Evolutionary conservation across 2,113 vertebrate genomes (phyloP).

Genomic region (Bucco capensis): DNA sequence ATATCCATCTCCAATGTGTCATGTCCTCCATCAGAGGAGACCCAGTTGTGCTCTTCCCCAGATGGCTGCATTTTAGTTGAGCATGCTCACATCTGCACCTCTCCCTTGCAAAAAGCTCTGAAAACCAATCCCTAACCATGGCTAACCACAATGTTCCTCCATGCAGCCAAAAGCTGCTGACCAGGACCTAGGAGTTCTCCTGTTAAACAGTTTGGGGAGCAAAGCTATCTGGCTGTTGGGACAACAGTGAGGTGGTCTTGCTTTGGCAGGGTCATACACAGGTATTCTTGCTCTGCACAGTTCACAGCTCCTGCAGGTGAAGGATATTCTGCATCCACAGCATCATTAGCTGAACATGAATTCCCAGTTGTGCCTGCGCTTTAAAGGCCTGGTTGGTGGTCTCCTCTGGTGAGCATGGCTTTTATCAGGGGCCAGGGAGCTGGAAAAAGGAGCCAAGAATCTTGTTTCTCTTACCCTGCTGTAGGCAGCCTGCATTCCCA

Average conservation of each 20-base stretch:
- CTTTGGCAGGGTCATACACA: neutral
- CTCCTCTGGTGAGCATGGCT: neutral
- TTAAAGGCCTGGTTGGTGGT: neutral
- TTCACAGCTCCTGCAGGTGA: neutral
- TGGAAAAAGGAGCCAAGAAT: conserved; percentile 20
- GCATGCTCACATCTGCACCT: neutral
- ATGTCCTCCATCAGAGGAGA: neutral
- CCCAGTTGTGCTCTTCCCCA: fast-evolving
- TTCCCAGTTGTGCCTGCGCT: neutral
- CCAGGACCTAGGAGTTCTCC: too few relatives aligned
- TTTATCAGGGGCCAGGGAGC: conserved; percentile 23
- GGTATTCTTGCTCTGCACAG: neutral
- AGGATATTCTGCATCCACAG: neutral
- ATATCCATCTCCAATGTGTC: neutral
- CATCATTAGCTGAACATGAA: neutral
- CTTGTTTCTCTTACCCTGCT: conserved; percentile 1
- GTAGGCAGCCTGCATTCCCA: neutral
- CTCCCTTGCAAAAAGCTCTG: neutral
- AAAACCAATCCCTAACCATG: neutral
- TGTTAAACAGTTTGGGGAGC: too few relatives aligned
- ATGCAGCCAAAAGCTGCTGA: neutral
- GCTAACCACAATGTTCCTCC: neutral
- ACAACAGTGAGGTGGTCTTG: fast-evolving
- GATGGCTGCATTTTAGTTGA: neutral
- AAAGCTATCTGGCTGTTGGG: neutral